Conservation (phyloP, 1,140 invertebrate species). For the Episyrphus balteatus region DNA sequence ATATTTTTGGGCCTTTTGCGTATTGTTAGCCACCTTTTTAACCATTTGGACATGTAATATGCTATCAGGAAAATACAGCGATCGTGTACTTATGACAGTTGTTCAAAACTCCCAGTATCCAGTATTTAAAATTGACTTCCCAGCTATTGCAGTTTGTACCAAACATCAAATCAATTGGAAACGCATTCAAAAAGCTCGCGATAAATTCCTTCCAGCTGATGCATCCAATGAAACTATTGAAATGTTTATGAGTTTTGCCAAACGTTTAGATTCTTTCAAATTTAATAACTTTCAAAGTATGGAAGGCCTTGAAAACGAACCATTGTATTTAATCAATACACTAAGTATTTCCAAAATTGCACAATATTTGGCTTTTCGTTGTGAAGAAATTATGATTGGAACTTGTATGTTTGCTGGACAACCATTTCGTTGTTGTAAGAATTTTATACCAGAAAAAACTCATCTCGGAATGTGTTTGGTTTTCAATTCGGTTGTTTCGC, state of each 20-base stretch:
- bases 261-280: too few species aligned
- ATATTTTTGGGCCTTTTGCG: constrained; percentile 16
- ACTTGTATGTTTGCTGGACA: constrained; percentile 25
- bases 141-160: constrained; percentile 51
- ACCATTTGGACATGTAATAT: constrained; percentile 11
- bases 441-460: constrained; percentile 19
- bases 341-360: constrained; percentile 8
- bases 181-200: constrained; percentile 10
- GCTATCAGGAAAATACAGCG: constrained; percentile 10
- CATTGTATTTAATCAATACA: too few species aligned
- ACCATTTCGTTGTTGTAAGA: constrained; percentile 18
- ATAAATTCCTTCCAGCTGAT: constrained; percentile 16
- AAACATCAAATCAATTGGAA: constrained; percentile 25
- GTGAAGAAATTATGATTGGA: constrained; percentile 20
- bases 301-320: too few species aligned
- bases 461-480: constrained; percentile 23
- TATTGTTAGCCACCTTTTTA: constrained; percentile 5
- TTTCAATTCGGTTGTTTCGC: constrained; percentile 25
- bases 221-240: constrained; percentile 5
- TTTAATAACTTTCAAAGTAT: too few species aligned
- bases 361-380: constrained; percentile 20
- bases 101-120: constrained; percentile 53
- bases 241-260: constrained; percentile 12
- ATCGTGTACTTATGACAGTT: constrained; percentile 31
- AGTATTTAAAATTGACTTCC: constrained; percentile 55